Evolutionary conservation across 2,113 vertebrate species (phyloP).

Genomic region (Pterocles burchelli): DNA sequence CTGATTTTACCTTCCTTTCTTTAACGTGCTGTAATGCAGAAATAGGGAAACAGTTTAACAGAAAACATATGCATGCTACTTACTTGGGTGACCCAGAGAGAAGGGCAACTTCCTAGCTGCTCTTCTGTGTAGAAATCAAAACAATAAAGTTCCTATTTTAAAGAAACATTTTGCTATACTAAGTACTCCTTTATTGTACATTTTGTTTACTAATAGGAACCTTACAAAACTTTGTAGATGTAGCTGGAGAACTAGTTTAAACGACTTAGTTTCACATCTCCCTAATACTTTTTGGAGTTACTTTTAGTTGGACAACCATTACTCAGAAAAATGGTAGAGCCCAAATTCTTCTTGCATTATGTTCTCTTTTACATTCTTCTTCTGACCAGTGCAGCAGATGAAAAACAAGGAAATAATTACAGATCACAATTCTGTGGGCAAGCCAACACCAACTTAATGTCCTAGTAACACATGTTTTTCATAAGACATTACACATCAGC

Average conservation of each 20-base stretch:
- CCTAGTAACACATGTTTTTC: background rate
- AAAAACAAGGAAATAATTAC: constrained; percentile 31
- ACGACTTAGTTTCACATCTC: background rate
- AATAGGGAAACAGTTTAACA: background rate
- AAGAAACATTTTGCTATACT: background rate
- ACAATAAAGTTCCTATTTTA: background rate
- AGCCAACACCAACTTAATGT: background rate
- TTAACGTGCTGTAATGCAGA: background rate
- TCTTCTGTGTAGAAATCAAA: background rate
- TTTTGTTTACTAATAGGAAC: background rate
- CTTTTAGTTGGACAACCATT: background rate
- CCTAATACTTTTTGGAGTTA: background rate
- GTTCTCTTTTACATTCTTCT: background rate
- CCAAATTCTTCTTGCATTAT: background rate
- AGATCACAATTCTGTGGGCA: background rate
- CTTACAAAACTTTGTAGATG: background rate
- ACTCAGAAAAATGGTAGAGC: background rate
- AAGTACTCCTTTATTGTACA: background rate
- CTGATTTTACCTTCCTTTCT: background rate
- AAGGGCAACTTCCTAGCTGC: background rate
- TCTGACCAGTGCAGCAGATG: background rate
- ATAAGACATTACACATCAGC: background rate
- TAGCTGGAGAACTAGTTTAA: background rate
- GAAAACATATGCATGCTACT: background rate
- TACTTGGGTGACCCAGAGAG: background rate